These are phyloP conservation scores for Dryomyza anilis DNA, from an alignment of 2,888 invertebrate genomes.

Conservation along the genomic window DNA sequence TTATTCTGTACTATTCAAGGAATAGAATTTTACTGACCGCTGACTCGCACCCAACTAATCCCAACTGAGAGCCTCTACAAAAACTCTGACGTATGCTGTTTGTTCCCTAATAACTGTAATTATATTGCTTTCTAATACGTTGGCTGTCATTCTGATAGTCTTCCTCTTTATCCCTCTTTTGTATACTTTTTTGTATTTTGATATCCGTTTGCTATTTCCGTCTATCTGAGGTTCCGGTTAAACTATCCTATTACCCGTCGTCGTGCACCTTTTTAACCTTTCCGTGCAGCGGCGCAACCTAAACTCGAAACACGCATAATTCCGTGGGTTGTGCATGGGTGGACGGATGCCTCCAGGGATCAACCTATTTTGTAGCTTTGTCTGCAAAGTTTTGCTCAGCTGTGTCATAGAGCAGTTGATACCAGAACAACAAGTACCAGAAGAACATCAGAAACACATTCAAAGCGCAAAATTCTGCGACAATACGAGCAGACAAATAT, in stretches of 20 bases:
- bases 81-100: background rate
- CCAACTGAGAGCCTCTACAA: background rate
- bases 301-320: conserved; percentile 16
- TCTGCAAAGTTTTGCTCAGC: conserved; percentile 41
- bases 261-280: background rate
- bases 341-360: conserved; percentile 35
- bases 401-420: no score
- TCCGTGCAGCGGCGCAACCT: background rate
- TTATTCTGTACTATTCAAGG: background rate
- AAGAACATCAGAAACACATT: background rate
- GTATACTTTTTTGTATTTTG: background rate
- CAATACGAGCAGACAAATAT: conserved; percentile 27
- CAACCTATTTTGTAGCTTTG: conserved; percentile 34
- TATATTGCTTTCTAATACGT: conserved; percentile 9
- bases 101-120: background rate
- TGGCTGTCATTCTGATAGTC: background rate
- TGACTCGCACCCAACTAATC: background rate
- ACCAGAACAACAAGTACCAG: background rate
- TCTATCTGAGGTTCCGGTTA: background rate
- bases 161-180: background rate
- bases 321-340: background rate
- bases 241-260: background rate
- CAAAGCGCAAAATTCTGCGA: background rate
- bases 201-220: background rate
- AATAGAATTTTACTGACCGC: background rate